A percentile compares a stretch with the other conserved stretches of the same genome.
Conservation (phyloP, 2,113 vertebrate genomes). For the Mustelus asterias region DNA sequence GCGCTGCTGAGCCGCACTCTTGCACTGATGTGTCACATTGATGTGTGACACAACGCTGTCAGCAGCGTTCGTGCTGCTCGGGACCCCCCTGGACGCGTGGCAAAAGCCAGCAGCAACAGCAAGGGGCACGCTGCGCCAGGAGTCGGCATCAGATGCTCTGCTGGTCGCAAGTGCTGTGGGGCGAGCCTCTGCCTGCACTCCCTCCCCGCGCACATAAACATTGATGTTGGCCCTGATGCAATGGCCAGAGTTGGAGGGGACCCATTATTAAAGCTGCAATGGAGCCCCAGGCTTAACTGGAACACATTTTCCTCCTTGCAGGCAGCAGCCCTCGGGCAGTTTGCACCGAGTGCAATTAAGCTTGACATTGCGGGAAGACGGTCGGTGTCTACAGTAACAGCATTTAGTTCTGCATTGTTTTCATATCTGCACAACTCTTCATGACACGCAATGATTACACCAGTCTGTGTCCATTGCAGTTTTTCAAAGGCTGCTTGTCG, state of each 20-base stretch:
- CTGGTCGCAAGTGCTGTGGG: background rate
- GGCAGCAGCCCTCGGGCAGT: background rate
- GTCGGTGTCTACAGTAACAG: background rate
- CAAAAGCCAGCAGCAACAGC: constrained; percentile 53
- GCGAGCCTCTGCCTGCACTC: background rate
- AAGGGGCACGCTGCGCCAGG: constrained; percentile 38
- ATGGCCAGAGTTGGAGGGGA: background rate
- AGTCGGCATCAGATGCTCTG: background rate
- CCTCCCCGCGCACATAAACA: background rate
- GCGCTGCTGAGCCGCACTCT: constrained; percentile 46
- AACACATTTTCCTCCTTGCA: background rate
- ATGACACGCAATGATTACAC: background rate
- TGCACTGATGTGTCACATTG: no score
- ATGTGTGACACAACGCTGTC: no score
- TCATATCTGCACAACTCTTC: background rate
- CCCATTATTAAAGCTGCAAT: background rate
- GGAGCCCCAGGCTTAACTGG: no score
- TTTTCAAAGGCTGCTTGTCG: background rate
- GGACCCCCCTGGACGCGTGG: constrained; percentile 61
- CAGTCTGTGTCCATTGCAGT: background rate
- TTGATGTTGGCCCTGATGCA: background rate
- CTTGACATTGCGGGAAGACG: background rate
- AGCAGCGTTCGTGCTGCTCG: background rate
- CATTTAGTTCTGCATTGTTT: background rate
- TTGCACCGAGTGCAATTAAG: background rate